phyloP scores from a whole-genome alignment of 2,888 invertebrate species.

The Ctenicera cuprea region DNA sequence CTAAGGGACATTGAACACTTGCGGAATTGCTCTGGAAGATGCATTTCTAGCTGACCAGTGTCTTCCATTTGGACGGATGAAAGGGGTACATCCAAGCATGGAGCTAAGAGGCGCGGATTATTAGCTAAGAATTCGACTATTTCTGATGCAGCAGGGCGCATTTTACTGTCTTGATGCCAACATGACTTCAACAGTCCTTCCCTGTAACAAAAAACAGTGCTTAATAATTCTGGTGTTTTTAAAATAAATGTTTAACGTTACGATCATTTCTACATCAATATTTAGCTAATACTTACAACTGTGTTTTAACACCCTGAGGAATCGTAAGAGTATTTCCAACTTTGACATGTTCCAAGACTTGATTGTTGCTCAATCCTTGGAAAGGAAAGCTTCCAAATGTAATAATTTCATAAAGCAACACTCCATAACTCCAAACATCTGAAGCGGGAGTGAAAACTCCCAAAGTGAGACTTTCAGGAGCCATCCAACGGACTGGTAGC shows the following conservation, averaged over 20 bases:
- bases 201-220: too few relatives aligned
- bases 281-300: constrained; percentile 79
- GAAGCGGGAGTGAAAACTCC: constrained; percentile 91
- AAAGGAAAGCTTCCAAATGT: constrained; percentile 95
- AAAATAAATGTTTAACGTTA: too few relatives aligned
- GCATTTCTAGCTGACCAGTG: constrained; percentile 76
- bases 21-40: constrained; percentile 70
- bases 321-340: constrained; percentile 83
- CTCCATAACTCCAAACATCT: constrained; percentile 94
- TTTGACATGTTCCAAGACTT: constrained; percentile 89
- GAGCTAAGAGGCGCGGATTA: constrained; percentile 84
- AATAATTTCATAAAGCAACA: constrained; percentile 90
- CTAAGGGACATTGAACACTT: constrained; percentile 69
- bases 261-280: neutral
- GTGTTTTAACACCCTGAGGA: constrained; percentile 86
- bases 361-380: constrained; percentile 89
- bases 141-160: constrained; percentile 85
- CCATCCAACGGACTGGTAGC: constrained; percentile 95
- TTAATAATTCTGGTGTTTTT: too few relatives aligned
- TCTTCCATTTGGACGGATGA: constrained; percentile 85
- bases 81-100: constrained; percentile 86
- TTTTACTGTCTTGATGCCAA: constrained; percentile 83
- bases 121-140: constrained; percentile 88
- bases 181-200: constrained; percentile 86
- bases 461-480: constrained; percentile 88